Evolutionary conservation across 1,140 invertebrate genomes (phyloP), one percentile per base, ranked within the genome.

Genomic region (Sitodiplosis mosellana): DNA sequence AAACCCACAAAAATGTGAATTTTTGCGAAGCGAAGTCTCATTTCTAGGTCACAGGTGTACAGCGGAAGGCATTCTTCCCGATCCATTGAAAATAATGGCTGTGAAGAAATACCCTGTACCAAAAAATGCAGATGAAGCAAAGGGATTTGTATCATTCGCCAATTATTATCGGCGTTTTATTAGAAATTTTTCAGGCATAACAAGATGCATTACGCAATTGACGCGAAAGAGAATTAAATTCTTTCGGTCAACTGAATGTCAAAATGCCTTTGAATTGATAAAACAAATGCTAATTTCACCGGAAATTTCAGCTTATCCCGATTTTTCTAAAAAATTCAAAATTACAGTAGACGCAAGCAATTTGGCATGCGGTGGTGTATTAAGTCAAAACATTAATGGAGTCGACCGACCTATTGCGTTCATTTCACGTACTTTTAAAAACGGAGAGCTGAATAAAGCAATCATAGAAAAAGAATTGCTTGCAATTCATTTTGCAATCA

Each of bases 401-500:
- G 37, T 4, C 3, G 59, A 59, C n/a, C 18, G 37, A 27, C 47
- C 56, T 56, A 7, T 50, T 66, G 6, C 52, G 56, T 11, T 62
- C 50, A 56, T 56, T 1, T 51, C 45, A 2, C 33, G 57, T 27
- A 59, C 54, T 3, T 46, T 61, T 15, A 59, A 52, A 18, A 51
- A 51, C 46, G 47, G 49, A 8, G 57, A 58, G 52, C 40, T n/a
- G 38, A 56, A 54, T 49, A 60, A 59, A 50, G 49, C 51, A 1
- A 55, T 56, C 1, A 60, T 53, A 12, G 58, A 65, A 52, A 54
- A 56, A 34, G 58, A 63, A 54, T 46, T 59, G 2, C 38, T 63
- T 21, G 60, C 56, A 14, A 55, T 61, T 5, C 53, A 72, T 6
- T 64, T 58, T 54, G 63, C 60, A 4, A 54, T 67, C 2, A 56